Evolutionary conservation across 2,113 vertebrate species (phyloP).

Genomic region (Eleginops maclovinus): DNA sequence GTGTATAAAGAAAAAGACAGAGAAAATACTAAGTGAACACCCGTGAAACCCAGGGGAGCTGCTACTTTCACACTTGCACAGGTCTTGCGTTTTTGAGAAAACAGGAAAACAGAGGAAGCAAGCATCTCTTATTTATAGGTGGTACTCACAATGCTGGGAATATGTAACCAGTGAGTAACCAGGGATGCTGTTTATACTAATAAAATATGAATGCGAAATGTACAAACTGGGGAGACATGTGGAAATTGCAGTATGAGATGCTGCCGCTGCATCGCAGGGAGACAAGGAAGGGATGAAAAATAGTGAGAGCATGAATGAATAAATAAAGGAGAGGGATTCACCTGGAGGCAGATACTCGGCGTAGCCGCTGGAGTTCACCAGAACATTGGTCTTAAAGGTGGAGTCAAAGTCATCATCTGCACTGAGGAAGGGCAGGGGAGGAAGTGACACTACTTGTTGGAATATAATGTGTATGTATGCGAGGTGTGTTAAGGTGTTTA

Average conservation of each 20-base stretch:
- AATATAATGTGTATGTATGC: neutral
- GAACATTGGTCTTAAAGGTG: conserved; percentile 86
- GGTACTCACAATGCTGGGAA: conserved; percentile 31
- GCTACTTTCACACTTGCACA: conserved; percentile 31
- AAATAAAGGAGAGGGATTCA: conserved; percentile 44
- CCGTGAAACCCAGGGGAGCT: conserved; percentile 35
- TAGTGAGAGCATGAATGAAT: neutral
- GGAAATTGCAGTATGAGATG: conserved; percentile 24
- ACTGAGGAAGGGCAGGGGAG: conserved; percentile 73
- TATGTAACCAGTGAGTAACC: conserved; percentile 30
- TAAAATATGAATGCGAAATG: conserved; percentile 68
- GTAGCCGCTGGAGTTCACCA: conserved; percentile 88
- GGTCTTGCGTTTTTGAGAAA: conserved; percentile 33
- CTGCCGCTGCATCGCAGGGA: neutral
- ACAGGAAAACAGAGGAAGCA: conserved; percentile 31
- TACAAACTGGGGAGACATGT: conserved; percentile 38
- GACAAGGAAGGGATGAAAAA: neutral
- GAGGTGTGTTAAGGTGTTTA: neutral
- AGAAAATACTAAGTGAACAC: conserved; percentile 54
- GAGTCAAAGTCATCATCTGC: conserved; percentile 89
- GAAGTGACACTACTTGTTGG: conserved; percentile 42
- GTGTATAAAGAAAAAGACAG: conserved; percentile 23
- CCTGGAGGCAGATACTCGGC: conserved; percentile 87
- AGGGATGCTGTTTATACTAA: conserved; percentile 44
- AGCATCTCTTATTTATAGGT: conserved; percentile 61